phyloP scores from a whole-genome alignment of 2,113 vertebrate genomes.

The Chloroceryle aenea region DNA sequence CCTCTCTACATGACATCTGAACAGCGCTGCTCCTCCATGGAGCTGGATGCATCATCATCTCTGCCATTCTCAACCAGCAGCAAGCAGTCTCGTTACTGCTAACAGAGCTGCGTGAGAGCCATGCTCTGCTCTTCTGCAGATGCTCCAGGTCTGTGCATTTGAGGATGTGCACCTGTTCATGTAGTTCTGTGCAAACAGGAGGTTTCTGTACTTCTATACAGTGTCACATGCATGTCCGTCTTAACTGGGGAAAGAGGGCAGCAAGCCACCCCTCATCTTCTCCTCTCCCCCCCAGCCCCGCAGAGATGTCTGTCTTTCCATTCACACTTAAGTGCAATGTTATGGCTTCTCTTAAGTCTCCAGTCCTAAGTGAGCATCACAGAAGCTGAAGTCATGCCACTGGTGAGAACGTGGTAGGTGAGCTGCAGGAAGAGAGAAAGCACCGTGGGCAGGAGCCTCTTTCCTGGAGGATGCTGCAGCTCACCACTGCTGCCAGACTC shows the following conservation, averaged over 20 bases:
- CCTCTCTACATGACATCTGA: fast-evolving
- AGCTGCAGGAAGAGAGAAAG: neutral
- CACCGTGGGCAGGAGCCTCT: neutral
- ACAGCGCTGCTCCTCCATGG: neutral
- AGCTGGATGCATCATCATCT: neutral
- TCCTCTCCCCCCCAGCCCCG: neutral
- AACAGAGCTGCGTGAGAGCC: neutral
- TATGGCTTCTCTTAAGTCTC: neutral
- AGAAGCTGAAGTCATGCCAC: neutral
- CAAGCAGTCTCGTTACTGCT: fast-evolving
- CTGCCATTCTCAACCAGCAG: neutral
- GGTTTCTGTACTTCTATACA: fast-evolving
- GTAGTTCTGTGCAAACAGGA: neutral
- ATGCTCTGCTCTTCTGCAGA: fast-evolving
- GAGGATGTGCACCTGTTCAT: neutral
- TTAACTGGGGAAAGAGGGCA: neutral
- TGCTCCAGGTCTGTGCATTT: fast-evolving
- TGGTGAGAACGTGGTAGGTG: neutral
- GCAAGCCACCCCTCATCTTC: neutral
- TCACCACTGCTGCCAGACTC: neutral
- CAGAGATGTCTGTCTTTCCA: neutral
- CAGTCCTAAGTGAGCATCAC: neutral
- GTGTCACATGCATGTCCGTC: neutral
- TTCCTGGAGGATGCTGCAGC: neutral
- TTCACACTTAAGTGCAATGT: neutral